A percentile compares a stretch with the other conserved stretches of the same genome.
Conservation (phyloP, 2,113 vertebrate species). For the Sus scrofa region T2T-Sscrofa CM000814.6:143108501-143109000, state of each 20-base stretch:
- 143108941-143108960: not conserved
- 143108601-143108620: too few species aligned
- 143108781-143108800: not conserved
- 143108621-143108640: too few species aligned
- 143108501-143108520: too few species aligned
- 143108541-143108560: too few species aligned
- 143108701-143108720: rapidly evolving
- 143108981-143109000: not conserved
- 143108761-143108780: too few species aligned
- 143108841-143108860: not conserved
- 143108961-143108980: not conserved
- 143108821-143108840: not conserved
- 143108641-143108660: too few species aligned
- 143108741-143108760: rapidly evolving
- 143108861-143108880: not conserved
- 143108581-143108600: too few species aligned
- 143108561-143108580: too few species aligned
- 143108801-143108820: not conserved
- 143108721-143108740: not conserved
- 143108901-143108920: too few species aligned
- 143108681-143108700: not conserved
- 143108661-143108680: too few species aligned
- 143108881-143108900: not conserved
- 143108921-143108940: not conserved
- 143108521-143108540: too few species aligned